Percentiles rank a stretch among this genome's conserved stretches.
Conservation (phyloP, 2,888 invertebrate species). For the Leptothorax acervorum region DNA sequence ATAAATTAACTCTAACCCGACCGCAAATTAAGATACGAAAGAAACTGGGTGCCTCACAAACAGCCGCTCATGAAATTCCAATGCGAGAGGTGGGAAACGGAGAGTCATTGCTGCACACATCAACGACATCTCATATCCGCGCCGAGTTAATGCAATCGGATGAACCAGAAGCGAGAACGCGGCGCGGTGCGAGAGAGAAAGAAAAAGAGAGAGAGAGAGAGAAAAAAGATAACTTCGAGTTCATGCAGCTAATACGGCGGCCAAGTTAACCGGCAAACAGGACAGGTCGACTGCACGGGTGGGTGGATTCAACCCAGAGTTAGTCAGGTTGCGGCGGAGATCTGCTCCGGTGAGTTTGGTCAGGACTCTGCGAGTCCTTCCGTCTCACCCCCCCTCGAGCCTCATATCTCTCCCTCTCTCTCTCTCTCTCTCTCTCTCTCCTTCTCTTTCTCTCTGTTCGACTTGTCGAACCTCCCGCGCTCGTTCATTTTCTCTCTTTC, state of each 20-base stretch:
- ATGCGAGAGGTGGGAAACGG: constrained; percentile 15
- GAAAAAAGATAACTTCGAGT: constrained; percentile 26
- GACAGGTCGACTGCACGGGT: constrained; percentile 79
- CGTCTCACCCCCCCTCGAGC: constrained; percentile 18
- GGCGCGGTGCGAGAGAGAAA: background rate
- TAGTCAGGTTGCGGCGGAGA: constrained; percentile 81
- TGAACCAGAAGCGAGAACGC: constrained; percentile 37
- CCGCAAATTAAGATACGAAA: constrained; percentile 28
- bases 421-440: constrained; percentile 5
- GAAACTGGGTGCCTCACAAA: constrained; percentile 9
- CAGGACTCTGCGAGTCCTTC: constrained; percentile 54
- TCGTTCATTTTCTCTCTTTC: background rate
- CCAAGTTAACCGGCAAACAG: constrained; percentile 55
- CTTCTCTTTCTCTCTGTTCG: constrained; percentile 10
- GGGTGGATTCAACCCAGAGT: constrained; percentile 78
- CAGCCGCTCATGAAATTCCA: constrained; percentile 20
- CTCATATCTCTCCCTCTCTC: constrained; percentile 5
- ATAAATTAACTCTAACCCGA: constrained; percentile 21
- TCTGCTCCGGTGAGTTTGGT: constrained; percentile 80
- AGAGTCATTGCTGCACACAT: constrained; percentile 17
- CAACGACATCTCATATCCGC: constrained; percentile 26
- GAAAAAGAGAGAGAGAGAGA: constrained; percentile 3
- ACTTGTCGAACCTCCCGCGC: constrained; percentile 25
- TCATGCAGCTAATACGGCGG: constrained; percentile 54
- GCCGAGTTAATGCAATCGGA: constrained; percentile 42